phyloP scores from a whole-genome alignment of 2,888 invertebrate genomes.

The Drosophila longiperda region DNA sequence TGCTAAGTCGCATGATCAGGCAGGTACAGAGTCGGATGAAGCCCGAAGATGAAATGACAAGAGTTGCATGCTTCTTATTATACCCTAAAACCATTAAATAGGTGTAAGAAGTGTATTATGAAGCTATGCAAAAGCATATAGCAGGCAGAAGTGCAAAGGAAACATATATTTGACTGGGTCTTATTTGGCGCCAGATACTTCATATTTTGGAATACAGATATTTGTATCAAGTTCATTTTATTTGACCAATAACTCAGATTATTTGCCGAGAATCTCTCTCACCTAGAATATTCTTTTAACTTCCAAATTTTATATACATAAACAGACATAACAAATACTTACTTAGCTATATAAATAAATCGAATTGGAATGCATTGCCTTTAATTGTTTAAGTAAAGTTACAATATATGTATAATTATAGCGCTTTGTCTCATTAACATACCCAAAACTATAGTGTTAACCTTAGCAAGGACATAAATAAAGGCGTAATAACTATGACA shows the following conservation, averaged over 20 bases:
- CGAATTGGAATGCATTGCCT: not conserved
- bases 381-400: not conserved
- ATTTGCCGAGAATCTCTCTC: not conserved
- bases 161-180: not conserved
- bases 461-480: not conserved
- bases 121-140: not conserved
- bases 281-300: not conserved
- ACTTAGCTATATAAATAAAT: not conserved
- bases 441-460: not conserved
- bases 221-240: not conserved
- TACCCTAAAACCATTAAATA: not conserved
- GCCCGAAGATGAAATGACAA: not conserved
- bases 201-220: not conserved
- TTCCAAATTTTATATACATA: not conserved
- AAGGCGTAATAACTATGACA: not conserved
- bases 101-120: not conserved
- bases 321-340: not conserved
- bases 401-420: not conserved
- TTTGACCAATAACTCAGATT: not conserved
- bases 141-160: not conserved
- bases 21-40: constrained; percentile 32
- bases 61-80: not conserved
- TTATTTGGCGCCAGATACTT: not conserved
- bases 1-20: constrained; percentile 16
- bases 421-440: not conserved